Conservation (phyloP, 1,140 invertebrate genomes). For the Tribolium madens region DNA sequence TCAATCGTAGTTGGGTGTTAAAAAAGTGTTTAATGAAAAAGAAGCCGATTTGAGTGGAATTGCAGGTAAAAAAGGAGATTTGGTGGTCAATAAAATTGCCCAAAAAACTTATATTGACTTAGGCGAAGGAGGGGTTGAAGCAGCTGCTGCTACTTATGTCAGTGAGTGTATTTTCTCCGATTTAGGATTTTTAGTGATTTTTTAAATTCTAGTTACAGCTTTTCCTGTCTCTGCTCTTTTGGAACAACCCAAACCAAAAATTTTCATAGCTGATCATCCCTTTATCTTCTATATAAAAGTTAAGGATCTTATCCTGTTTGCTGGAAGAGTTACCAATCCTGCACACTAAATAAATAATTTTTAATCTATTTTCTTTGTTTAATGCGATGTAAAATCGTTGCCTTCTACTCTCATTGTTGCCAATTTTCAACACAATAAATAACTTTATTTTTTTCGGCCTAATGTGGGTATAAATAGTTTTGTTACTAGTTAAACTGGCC, state of each 20-base stretch:
- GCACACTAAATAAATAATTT: not conserved
- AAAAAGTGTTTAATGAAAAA: conserved; percentile 35
- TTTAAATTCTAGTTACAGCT: not conserved
- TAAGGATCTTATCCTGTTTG: not conserved
- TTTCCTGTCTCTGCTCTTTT: not conserved
- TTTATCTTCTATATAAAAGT: not conserved
- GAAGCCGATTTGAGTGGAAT: conserved; percentile 68
- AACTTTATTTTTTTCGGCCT: not conserved
- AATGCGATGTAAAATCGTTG: too few species aligned
- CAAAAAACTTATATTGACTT: conserved; percentile 78
- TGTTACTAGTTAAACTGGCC: too few species aligned
- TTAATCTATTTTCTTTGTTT: too few species aligned
- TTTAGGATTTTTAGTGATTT: not conserved
- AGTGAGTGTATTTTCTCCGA: conserved; percentile 47
- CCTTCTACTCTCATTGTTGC: too few species aligned
- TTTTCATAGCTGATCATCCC: conserved; percentile 30
- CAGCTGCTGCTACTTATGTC: conserved; percentile 67
- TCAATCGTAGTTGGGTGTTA: conserved; percentile 41
- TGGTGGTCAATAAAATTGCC: conserved; percentile 59
- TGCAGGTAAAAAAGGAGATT: conserved; percentile 46
- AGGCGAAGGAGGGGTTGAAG: conserved; percentile 74
- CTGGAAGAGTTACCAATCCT: not conserved
- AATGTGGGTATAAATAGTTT: too few species aligned
- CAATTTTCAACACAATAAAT: not conserved
- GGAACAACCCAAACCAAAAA: conserved; percentile 60